phyloP scores from a whole-genome alignment of 2,113 vertebrate genomes.

The Ceyx melanurus region DNA sequence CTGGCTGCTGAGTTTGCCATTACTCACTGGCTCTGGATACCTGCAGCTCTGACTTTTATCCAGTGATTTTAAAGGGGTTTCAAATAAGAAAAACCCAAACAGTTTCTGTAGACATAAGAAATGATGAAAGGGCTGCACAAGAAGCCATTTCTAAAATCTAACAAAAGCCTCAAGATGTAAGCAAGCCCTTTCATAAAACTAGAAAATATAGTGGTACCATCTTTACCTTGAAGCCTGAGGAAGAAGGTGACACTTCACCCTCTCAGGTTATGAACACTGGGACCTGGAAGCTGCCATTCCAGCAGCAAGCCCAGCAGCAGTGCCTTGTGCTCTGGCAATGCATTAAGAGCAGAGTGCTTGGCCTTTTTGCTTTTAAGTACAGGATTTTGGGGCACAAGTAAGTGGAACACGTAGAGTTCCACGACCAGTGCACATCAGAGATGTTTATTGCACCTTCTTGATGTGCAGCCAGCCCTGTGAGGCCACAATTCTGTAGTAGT shows the following conservation, averaged over 20 bases:
- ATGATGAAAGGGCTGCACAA: background rate
- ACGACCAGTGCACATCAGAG: background rate
- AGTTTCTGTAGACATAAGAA: background rate
- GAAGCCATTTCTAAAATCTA: background rate
- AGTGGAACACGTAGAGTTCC: background rate
- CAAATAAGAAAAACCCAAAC: background rate
- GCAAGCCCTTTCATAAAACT: background rate
- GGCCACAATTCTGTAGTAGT: fast-evolving
- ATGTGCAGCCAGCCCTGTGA: background rate
- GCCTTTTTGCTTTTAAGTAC: background rate
- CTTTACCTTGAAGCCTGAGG: background rate
- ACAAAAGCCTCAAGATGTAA: background rate
- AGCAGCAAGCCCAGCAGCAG: background rate
- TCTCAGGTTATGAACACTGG: background rate
- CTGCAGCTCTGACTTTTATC: background rate
- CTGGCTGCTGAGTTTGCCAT: background rate
- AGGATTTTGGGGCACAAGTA: background rate
- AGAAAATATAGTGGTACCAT: background rate
- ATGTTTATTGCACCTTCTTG: background rate
- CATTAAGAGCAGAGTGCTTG: background rate
- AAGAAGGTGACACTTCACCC: background rate
- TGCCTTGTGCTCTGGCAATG: background rate
- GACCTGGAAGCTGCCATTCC: background rate
- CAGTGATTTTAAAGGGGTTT: background rate
- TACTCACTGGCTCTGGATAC: background rate